Evolutionary conservation across 2,888 invertebrate genomes (phyloP).

Genomic region (Coecobrya sp.): DNA sequence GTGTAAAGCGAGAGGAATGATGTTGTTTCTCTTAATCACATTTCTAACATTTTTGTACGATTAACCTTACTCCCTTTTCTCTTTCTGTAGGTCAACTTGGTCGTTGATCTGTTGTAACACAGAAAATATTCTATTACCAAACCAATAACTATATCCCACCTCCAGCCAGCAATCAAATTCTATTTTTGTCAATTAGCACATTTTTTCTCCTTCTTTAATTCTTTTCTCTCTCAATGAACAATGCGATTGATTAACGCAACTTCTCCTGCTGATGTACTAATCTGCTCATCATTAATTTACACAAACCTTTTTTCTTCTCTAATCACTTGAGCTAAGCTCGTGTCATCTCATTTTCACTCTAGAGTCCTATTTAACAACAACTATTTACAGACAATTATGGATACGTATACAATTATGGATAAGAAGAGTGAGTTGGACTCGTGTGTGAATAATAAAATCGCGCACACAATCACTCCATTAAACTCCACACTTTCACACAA

Average conservation of each 20-base stretch:
- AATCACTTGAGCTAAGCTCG: neutral
- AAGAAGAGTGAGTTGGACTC: too few species aligned
- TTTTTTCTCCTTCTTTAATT: too few species aligned
- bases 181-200: neutral
- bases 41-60: neutral
- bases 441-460: too few species aligned
- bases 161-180: neutral
- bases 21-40: neutral
- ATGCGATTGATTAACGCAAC: neutral
- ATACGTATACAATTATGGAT: too few species aligned
- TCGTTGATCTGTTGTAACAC: neutral
- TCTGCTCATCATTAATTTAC: neutral
- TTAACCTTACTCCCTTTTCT: neutral
- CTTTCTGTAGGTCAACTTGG: neutral
- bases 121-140: neutral
- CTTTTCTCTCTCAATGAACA: neutral
- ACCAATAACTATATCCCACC: neutral
- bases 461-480: neutral
- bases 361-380: too few species aligned
- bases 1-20: neutral
- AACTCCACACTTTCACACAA: neutral
- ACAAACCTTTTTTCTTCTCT: too few species aligned
- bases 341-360: neutral
- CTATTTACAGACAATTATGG: too few species aligned
- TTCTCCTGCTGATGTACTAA: neutral